Conservation (phyloP, 2,888 invertebrate genomes). For the Leptura quadrifasciata region DNA sequence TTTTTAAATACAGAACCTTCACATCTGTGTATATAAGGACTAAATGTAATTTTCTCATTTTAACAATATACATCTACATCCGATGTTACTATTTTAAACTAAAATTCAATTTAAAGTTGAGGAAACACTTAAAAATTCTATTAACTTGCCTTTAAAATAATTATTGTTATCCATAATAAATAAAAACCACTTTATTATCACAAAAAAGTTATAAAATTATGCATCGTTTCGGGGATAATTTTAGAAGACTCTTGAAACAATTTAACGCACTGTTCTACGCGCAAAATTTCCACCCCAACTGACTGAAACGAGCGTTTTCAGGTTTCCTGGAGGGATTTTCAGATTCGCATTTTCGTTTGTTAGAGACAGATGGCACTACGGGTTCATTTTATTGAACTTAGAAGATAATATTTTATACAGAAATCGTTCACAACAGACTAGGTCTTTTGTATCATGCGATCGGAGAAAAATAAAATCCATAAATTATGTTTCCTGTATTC, state of each 20-base stretch:
- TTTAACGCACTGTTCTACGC: constrained; percentile 54
- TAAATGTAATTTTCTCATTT: neutral
- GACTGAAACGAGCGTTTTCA: constrained; percentile 51
- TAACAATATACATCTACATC: neutral
- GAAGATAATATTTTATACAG: neutral
- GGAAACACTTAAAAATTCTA: neutral
- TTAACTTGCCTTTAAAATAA: constrained; percentile 25
- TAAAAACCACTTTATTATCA: constrained; percentile 38
- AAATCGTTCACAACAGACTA: neutral
- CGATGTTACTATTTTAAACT: neutral
- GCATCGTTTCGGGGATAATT: constrained; percentile 46
- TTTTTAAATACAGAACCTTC: neutral
- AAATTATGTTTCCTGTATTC: too few relatives aligned
- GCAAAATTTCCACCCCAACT: constrained; percentile 56
- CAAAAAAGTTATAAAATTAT: constrained; percentile 47
- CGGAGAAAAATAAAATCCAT: neutral
- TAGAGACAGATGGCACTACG: constrained; percentile 17
- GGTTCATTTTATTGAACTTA: neutral
- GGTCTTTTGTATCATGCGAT: neutral
- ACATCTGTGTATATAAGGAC: neutral
- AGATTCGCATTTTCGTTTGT: neutral
- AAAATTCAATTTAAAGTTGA: neutral
- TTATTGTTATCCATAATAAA: constrained; percentile 32
- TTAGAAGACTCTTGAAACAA: constrained; percentile 39
- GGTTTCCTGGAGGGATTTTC: constrained; percentile 50